Conservation (phyloP, 2,113 vertebrate genomes). For the Naja naja region DNA sequence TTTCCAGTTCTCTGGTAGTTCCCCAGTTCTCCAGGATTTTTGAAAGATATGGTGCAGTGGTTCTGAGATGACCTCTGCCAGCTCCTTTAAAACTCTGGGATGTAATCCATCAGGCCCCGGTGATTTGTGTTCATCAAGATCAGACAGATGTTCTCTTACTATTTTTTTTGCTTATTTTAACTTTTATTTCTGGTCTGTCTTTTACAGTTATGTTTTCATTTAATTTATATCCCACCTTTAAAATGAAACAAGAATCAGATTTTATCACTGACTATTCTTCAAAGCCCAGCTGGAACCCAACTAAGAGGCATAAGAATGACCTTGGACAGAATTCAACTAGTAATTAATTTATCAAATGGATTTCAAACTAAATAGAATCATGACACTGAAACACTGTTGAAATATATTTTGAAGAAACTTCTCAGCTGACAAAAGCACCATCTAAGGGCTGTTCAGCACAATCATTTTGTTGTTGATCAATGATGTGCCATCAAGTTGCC, state of each 20-base stretch:
- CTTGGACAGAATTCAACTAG: neutral
- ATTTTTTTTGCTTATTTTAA: too few relatives aligned
- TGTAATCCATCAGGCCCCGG: too few relatives aligned
- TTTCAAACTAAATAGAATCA: neutral
- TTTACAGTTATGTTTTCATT: too few relatives aligned
- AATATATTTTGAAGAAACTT: neutral
- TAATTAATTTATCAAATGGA: neutral
- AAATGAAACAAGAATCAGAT: neutral
- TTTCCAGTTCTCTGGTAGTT: too few relatives aligned
- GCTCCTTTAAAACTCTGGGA: too few relatives aligned
- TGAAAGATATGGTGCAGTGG: too few relatives aligned
- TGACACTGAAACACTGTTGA: neutral
- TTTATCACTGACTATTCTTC: neutral
- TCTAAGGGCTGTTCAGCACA: neutral
- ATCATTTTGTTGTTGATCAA: neutral
- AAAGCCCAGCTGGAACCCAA: neutral
- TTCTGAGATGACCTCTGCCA: too few relatives aligned
- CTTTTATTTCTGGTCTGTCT: too few relatives aligned
- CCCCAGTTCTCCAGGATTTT: too few relatives aligned
- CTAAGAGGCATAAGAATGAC: neutral
- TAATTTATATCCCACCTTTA: neutral
- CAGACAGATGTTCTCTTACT: too few relatives aligned
- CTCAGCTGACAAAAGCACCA: neutral
- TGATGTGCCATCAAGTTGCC: neutral
- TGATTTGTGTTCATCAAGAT: too few relatives aligned